Evolutionary conservation across 2,888 invertebrate genomes (phyloP).

Genomic region (Dryobota labecula): DNA sequence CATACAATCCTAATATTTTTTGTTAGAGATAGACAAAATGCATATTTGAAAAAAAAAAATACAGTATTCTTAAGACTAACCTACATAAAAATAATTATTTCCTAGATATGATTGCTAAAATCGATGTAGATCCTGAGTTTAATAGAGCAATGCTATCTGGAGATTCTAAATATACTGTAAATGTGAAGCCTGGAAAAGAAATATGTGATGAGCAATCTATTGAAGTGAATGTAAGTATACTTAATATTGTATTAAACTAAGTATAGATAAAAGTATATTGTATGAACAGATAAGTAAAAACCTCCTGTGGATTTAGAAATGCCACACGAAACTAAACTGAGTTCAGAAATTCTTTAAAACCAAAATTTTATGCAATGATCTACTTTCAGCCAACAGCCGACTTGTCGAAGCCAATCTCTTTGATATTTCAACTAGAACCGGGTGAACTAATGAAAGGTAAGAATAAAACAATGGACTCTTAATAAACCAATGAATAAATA

Average conservation of each 20-base stretch:
- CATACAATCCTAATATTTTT: neutral
- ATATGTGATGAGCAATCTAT: constrained; percentile 82
- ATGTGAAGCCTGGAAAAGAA: constrained; percentile 74
- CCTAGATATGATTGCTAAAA: constrained; percentile 78
- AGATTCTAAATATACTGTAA: constrained; percentile 74
- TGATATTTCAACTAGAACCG: constrained; percentile 76
- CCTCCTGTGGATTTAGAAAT: neutral
- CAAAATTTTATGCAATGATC: neutral
- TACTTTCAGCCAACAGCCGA: constrained; percentile 82
- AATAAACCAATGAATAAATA: neutral
- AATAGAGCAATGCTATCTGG: constrained; percentile 78
- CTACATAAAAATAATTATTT: neutral
- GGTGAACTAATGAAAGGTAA: constrained; percentile 74
- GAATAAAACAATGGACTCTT: neutral
- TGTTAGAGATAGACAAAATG: neutral
- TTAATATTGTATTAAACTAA: neutral
- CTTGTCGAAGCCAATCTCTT: constrained; percentile 81
- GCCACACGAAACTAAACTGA: neutral
- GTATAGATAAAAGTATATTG: no score
- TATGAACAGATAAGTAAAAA: neutral
- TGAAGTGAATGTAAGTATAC: constrained; percentile 78
- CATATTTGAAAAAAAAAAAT: neutral
- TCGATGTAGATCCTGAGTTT: constrained; percentile 78
- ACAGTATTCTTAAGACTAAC: neutral
- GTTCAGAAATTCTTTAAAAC: neutral